These are phyloP conservation scores for Hydriomena furcata DNA, from an alignment of 2,888 invertebrate species.

Conservation along the genomic window DNA sequence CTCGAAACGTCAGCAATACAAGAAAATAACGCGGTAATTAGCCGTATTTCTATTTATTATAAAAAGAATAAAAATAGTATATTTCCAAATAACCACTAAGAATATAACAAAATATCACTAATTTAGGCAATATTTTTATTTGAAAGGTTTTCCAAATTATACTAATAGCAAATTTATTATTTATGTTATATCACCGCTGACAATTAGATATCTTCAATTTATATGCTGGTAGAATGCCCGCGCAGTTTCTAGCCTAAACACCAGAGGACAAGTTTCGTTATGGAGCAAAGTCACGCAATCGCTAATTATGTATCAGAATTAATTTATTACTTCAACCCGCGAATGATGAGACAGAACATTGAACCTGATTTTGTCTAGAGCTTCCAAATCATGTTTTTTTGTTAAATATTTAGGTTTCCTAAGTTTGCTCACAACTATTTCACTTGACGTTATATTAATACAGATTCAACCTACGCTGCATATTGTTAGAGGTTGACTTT, in stretches of 20 bases:
- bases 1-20: no score
- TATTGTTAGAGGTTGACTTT: no score
- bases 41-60: no score
- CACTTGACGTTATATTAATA: no score
- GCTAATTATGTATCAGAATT: conserved; percentile 72
- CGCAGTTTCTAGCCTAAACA: conserved; percentile 57
- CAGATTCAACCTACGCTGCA: no score
- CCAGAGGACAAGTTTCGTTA: conserved; percentile 70
- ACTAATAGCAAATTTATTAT: conserved; percentile 15
- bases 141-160: conserved; percentile 11
- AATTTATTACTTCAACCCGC: conserved; percentile 58
- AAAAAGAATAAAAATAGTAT: no score
- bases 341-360: conserved; percentile 3
- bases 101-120: no score
- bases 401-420: no score
- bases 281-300: conserved; percentile 70
- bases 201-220: conserved; percentile 27
- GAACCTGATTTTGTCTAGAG: not conserved
- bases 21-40: no score
- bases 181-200: conserved; percentile 13
- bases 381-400: not conserved
- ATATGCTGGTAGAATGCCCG: conserved; percentile 28
- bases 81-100: no score
- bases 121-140: no score
- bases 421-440: no score